phyloP scores from a whole-genome alignment of 2,113 vertebrate species.

The Neomonachus schauinslandi region DNA sequence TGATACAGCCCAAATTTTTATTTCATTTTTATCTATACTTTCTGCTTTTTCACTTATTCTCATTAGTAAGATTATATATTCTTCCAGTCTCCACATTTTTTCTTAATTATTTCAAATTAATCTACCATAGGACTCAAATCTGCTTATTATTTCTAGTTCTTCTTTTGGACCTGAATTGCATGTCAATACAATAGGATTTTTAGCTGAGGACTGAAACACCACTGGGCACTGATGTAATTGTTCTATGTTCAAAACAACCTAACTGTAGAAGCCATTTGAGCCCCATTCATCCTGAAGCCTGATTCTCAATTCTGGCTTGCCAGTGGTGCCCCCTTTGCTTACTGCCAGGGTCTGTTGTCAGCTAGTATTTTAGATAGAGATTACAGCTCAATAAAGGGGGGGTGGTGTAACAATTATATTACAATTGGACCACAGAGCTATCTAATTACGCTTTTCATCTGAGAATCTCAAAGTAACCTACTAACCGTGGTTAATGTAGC shows the following conservation, averaged over 20 bases:
- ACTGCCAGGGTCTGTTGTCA: background rate
- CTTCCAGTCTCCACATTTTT: background rate
- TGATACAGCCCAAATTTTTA: background rate
- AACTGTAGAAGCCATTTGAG: background rate
- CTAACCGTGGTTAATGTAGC: background rate
- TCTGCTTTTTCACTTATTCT: background rate
- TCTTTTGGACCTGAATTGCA: background rate
- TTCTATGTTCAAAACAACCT: background rate
- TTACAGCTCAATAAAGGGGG: background rate
- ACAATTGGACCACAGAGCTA: background rate
- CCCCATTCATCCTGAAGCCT: background rate
- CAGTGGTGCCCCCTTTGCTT: background rate
- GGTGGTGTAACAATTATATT: background rate
- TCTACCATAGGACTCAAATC: background rate
- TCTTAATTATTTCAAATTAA: conserved; percentile 32
- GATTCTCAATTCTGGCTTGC: background rate
- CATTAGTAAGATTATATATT: background rate
- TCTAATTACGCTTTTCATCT: background rate
- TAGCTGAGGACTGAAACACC: background rate
- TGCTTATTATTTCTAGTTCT: background rate
- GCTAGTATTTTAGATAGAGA: background rate
- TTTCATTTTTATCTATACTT: background rate
- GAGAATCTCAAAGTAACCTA: background rate
- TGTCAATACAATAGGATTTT: background rate
- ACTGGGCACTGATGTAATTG: background rate